Base-by-base conservation (phyloP, 2,888 invertebrate genomes). In the Penaeus monodon region DNA sequence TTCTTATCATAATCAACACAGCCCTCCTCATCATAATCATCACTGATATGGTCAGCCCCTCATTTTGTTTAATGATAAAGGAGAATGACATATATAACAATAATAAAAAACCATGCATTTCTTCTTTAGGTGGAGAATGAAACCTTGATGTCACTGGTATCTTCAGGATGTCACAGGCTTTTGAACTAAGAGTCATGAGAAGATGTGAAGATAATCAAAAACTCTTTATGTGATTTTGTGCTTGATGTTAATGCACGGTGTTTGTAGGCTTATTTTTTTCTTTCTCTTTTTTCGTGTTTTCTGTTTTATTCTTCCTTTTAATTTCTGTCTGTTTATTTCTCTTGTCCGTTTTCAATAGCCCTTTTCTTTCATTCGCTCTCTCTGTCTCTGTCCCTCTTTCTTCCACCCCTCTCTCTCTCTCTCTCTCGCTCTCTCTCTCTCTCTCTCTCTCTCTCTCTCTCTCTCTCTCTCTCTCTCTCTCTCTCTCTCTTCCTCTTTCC, bases 391-490 rank as follows among this genome's bases (percentile, higher is more conserved):
- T 29, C 22, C 24, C 1, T 24, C 29, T 17, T 70, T 70, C 22
- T 10, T 27, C 27, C 29, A 17, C 20, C 24, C 14, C 22, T n/a
- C 24, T n/a, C 70, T 70, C 70, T 70, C 70, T 70, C n/a, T 70
- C 70, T 70, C n/a, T 70, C 70, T 70, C 70, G n/a, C 70, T 70
- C 70, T 70, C 70, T 70, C 70, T n/a, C 29, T 70, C 68, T 68
- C 22, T 22, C n/a, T 24, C 17, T 68, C 68, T 68, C 2, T 10
- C 49, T 38, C 14, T 1, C 68, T 68, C 24, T 2, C 24, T 22
- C 68, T 3, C 68, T 3, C 2, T 24, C 27, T 24, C 68, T 3
- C 2, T 68, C 70, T 70, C 29, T 29, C 6, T 70, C 17, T 20
- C 14, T 20, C 68, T 12, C 68, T 68, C 12, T 12, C 10, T 29